Evolutionary conservation across 2,113 vertebrate genomes (phyloP), one percentile per base, ranked within the genome.

Genomic region (Pteruthius melanotis): DNA sequence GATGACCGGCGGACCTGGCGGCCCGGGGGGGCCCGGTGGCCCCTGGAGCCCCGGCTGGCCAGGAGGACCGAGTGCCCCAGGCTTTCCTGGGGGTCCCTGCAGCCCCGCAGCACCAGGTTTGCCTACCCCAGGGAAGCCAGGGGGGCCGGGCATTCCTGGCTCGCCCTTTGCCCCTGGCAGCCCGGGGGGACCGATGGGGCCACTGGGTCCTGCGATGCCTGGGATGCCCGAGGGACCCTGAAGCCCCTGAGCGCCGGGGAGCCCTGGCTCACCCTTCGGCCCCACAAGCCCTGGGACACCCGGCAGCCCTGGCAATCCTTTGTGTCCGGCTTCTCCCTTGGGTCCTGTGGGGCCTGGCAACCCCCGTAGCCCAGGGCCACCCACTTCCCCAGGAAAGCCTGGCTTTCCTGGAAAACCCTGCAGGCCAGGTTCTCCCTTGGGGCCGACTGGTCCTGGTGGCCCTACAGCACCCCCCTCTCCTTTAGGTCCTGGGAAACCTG

Each of bases 151-250:
- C 63, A 94, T 60, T 20, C 99, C 99, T 0, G 81, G 97, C 66
- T 99, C 99, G 20, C 99, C 99, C 95, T 99, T 99, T 3, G 97
- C 96, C 13, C 99, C 99, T 1, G 98, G 97, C 89, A 98, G 95
- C 74, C 99, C 99, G 6, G 99, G 98, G 42, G 98, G 97, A 7
- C 99, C 99, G 13, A 99, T 98, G 82, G 98, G 98, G 20, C 99
- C 99, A 6, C 98, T 98, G 72, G 98, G 97, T 24, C 99, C 99
- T 20, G 97, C 91, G 26, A 99, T 98, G 56, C 99, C 99, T 5
- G 99, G 99, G 91, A 99, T 99, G 82, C 99, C 99, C 7, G 98
- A 98, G 37, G 98, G 98, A 9, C 99, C 99, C 96, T 99, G 99
- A 33, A 98, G 97, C 6, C 99, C 99, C 83, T 98, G 96, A 35